These are phyloP conservation scores for Dasyurus viverrinus DNA, from an alignment of 2,113 vertebrate species.

Conservation along the genomic window DNA sequence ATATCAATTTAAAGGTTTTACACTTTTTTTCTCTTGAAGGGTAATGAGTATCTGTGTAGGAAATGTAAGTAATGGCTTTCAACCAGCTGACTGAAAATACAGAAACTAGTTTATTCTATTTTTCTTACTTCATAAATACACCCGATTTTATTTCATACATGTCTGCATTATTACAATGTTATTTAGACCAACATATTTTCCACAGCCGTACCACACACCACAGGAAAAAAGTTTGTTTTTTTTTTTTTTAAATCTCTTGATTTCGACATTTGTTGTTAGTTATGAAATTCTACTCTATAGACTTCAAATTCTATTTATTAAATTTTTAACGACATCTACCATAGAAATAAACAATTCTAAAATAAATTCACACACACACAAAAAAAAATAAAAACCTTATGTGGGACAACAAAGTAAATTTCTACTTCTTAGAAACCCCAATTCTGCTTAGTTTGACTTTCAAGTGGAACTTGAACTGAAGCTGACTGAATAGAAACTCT, in stretches of 20 bases:
- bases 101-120: constrained; percentile 73
- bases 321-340: constrained; percentile 71
- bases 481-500: background rate
- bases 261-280: constrained; percentile 66
- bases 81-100: constrained; percentile 78
- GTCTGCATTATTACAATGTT: constrained; percentile 69
- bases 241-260: constrained; percentile 65
- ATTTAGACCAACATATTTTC: constrained; percentile 71
- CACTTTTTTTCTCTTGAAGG: constrained; percentile 75
- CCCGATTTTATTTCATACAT: constrained; percentile 79
- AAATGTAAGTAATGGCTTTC: constrained; percentile 73
- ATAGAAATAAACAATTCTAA: constrained; percentile 12
- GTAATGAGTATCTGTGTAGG: constrained; percentile 32
- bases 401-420: background rate
- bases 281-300: constrained; percentile 79
- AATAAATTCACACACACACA: background rate
- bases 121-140: constrained; percentile 74
- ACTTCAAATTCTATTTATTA: constrained; percentile 78
- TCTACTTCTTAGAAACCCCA: background rate
- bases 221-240: constrained; percentile 42
- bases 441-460: background rate
- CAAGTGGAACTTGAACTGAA: background rate
- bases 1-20: constrained; percentile 80
- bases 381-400: background rate
- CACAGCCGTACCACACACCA: constrained; percentile 77